Evolutionary conservation across 2,888 invertebrate genomes (phyloP).

Genomic region (Aphodius granarius): DNA sequence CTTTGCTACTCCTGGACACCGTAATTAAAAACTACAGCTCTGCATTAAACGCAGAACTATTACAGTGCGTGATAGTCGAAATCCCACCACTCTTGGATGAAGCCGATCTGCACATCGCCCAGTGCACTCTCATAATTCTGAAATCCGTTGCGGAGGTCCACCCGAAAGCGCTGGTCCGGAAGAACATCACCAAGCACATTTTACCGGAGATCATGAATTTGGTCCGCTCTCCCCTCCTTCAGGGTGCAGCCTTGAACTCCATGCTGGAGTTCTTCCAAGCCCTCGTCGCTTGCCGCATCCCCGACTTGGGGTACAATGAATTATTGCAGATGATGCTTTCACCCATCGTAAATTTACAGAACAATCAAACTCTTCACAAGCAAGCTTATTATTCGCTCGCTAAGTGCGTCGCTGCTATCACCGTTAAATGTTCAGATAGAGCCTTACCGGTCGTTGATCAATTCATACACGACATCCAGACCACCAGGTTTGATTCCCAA

Average conservation of each 20-base stretch:
- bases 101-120: constrained; percentile 95
- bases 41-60: constrained; percentile 65
- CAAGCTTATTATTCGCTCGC: constrained; percentile 94
- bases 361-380: constrained; percentile 56
- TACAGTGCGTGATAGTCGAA: constrained; percentile 80
- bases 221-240: constrained; percentile 88
- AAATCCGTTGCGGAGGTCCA: constrained; percentile 80
- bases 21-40: constrained; percentile 84
- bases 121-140: constrained; percentile 81
- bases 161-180: constrained; percentile 67
- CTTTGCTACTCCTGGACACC: constrained; percentile 86
- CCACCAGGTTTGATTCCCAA: constrained; percentile 73
- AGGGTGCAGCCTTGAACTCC: constrained; percentile 89
- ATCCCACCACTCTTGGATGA: constrained; percentile 90
- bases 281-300: constrained; percentile 81
- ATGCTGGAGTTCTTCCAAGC: constrained; percentile 92
- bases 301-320: constrained; percentile 73
- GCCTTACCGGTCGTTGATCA: constrained; percentile 68
- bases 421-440: constrained; percentile 74
- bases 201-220: constrained; percentile 84
- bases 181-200: constrained; percentile 72
- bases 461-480: constrained; percentile 73
- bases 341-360: constrained; percentile 53
- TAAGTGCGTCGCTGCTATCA: constrained; percentile 94
- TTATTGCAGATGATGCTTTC: constrained; percentile 76